A percentile compares a stretch with the other conserved stretches of the same genome.
Conservation (phyloP, 2,113 vertebrate species). For the Cepphus grylle region DNA sequence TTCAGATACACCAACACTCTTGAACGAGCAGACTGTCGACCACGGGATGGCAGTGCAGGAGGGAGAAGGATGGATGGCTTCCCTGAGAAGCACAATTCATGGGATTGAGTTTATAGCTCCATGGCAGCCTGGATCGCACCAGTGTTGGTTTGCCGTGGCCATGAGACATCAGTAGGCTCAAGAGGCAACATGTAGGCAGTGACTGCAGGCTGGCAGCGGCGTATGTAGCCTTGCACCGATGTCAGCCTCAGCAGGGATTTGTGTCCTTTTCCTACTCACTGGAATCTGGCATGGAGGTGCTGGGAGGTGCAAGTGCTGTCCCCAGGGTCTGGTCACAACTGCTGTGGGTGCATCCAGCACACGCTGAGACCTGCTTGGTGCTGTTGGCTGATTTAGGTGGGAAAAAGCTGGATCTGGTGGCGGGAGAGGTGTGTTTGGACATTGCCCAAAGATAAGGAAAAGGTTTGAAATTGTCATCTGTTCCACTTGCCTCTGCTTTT, state of each 20-base stretch:
- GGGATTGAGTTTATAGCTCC: neutral
- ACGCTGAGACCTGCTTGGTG: neutral
- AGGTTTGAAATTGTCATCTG: neutral
- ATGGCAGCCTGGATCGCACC: neutral
- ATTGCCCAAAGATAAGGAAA: neutral
- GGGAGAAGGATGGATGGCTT: neutral
- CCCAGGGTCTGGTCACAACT: accelerated
- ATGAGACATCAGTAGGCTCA: neutral
- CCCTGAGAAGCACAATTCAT: neutral
- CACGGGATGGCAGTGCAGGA: neutral
- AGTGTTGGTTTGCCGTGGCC: neutral
- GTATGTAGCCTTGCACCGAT: accelerated
- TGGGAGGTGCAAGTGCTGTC: neutral
- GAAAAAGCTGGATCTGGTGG: neutral
- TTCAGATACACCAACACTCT: neutral
- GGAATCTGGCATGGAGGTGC: neutral
- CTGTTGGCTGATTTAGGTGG: neutral
- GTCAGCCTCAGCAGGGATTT: neutral
- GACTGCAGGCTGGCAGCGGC: accelerated
- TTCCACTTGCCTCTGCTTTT: neutral
- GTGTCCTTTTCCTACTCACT: neutral
- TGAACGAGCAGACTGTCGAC: neutral
- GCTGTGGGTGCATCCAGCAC: neutral
- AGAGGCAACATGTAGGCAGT: neutral
- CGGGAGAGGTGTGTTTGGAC: neutral